A percentile compares a stretch with the other conserved stretches of the same genome.
Evolutionary conservation across 1,140 invertebrate genomes (phyloP).

Genomic region (Drosophila neocordata): DNA sequence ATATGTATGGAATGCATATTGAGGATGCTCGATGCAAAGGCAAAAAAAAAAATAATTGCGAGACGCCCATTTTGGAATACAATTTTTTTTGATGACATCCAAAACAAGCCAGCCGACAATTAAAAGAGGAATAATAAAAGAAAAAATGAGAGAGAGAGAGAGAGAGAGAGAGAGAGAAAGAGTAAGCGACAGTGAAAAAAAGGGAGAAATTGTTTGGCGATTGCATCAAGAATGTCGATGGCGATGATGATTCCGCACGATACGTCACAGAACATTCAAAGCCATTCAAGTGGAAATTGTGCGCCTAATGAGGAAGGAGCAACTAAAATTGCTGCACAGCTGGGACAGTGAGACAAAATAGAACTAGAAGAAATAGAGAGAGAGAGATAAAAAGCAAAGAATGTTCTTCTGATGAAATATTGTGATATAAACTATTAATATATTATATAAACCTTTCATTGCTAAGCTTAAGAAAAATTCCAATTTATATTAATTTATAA

Average conservation of each 20-base stretch:
- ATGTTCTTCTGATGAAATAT: too few relatives aligned
- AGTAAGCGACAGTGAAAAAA: too few relatives aligned
- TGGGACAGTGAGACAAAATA: neutral
- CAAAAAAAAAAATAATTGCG: slow-evolving; percentile 28
- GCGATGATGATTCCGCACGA: slow-evolving; percentile 55
- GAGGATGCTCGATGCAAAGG: slow-evolving; percentile 22
- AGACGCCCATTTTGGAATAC: slow-evolving; percentile 49
- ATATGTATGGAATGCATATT: neutral
- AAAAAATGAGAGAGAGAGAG: slow-evolving; percentile 1
- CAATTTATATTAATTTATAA: too few relatives aligned
- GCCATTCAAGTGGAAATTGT: slow-evolving; percentile 73
- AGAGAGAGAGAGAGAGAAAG: neutral
- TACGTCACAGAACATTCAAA: slow-evolving; percentile 76
- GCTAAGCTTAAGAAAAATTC: too few relatives aligned
- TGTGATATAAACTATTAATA: too few relatives aligned
- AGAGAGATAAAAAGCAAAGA: too few relatives aligned
- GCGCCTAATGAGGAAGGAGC: slow-evolving; percentile 55
- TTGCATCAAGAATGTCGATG: slow-evolving; percentile 38
- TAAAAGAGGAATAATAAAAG: slow-evolving; percentile 61
- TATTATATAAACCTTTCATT: too few relatives aligned
- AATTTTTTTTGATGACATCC: slow-evolving; percentile 59
- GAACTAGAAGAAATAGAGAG: neutral
- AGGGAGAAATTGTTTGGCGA: slow-evolving; percentile 52
- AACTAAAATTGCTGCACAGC: neutral
- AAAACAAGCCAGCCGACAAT: slow-evolving; percentile 72